Evolutionary conservation across 2,888 invertebrate species (phyloP).

Genomic region (Gymnosoma rotundatum): DNA sequence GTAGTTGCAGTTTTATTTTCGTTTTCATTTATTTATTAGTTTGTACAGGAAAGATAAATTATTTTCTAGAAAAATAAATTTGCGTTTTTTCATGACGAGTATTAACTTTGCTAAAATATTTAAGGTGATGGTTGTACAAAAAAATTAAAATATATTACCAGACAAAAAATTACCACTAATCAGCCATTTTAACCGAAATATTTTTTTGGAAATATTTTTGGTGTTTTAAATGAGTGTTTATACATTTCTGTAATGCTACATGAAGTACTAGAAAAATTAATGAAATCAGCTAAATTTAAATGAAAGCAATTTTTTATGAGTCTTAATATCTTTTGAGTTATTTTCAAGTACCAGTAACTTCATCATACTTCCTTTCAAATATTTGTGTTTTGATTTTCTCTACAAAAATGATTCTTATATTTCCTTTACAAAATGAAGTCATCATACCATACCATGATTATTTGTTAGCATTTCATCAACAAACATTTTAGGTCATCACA

Average conservation of each 20-base stretch:
- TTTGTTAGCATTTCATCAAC: too few relatives aligned
- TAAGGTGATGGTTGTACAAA: not conserved
- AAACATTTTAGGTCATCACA: conserved; percentile 25
- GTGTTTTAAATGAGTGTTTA: not conserved
- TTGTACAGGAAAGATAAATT: conserved; percentile 46
- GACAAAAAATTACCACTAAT: conserved; percentile 20
- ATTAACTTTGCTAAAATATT: conserved; percentile 46
- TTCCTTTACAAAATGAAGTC: not conserved
- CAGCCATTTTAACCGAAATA: conserved; percentile 41
- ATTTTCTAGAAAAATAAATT: conserved; percentile 41
- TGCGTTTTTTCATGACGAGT: conserved; percentile 17
- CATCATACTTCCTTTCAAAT: not conserved
- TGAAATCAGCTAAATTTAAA: too few relatives aligned
- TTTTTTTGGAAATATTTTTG: conserved; percentile 5
- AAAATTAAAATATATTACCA: not conserved
- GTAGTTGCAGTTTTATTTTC: conserved; percentile 37
- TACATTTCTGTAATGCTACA: not conserved
- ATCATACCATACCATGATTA: conserved; percentile 46
- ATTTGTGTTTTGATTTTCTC: not conserved
- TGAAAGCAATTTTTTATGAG: not conserved
- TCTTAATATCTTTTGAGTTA: not conserved
- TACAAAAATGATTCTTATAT: not conserved
- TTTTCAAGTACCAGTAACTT: not conserved
- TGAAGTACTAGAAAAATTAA: not conserved
- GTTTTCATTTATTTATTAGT: conserved; percentile 35